Conservation (phyloP, 2,113 vertebrate species). For the Mirounga angustirostris region DNA sequence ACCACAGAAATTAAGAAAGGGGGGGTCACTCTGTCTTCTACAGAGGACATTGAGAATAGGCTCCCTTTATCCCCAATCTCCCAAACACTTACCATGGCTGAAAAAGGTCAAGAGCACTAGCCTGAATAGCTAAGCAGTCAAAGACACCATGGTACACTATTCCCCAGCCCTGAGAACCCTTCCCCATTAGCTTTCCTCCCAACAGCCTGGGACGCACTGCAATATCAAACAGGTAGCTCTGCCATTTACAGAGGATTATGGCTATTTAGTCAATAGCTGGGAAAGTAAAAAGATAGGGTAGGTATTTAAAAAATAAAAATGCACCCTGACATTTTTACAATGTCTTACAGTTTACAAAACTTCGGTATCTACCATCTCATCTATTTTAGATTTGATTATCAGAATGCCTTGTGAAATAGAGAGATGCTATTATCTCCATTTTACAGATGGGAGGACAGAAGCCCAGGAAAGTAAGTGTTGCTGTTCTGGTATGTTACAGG, state of each 20-base stretch:
- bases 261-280: background rate
- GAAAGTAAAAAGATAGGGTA: background rate
- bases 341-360: background rate
- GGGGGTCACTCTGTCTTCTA: background rate
- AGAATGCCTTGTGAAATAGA: constrained; percentile 9
- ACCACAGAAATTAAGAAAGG: background rate
- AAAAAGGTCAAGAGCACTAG: background rate
- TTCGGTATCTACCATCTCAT: background rate
- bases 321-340: background rate
- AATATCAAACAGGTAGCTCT: background rate
- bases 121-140: background rate
- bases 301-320: background rate
- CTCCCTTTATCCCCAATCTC: background rate
- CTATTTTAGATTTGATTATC: background rate
- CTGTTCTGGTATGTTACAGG: background rate
- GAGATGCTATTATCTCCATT: background rate
- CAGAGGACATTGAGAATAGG: background rate
- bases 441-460: background rate
- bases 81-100: background rate
- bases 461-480: background rate
- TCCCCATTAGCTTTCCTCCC: background rate
- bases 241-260: background rate
- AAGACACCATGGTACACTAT: background rate
- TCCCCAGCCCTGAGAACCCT: background rate
- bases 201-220: background rate